Evolutionary conservation across 2,797 vertebrate genomes (phyloP).

Genomic region (Huso huso): DNA sequence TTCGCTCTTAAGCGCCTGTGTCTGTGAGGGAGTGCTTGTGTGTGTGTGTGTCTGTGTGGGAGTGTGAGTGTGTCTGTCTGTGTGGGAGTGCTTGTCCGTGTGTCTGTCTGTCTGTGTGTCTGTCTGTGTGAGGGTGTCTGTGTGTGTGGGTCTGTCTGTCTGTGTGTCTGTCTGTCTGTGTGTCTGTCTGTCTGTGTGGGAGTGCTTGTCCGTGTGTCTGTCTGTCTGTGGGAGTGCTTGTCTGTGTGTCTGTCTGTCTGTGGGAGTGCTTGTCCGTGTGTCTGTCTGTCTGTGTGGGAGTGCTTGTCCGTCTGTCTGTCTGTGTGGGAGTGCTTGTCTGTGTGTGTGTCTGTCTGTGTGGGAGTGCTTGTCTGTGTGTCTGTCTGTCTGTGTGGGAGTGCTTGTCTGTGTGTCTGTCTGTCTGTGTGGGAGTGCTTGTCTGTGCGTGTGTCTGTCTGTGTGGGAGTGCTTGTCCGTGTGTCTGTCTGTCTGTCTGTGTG

Average conservation of each 20-base stretch:
- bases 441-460: not conserved
- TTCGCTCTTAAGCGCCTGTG: no score
- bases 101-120: slow-evolving; percentile 8
- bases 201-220: slow-evolving; percentile 15
- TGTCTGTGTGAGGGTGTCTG: not conserved
- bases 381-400: slow-evolving; percentile 3
- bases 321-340: slow-evolving; percentile 29
- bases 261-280: slow-evolving; percentile 31
- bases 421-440: not conserved
- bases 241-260: slow-evolving; percentile 27
- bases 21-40: no score
- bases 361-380: no score
- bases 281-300: not conserved
- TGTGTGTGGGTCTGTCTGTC: not conserved
- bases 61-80: not conserved
- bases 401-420: slow-evolving; percentile 18
- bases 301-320: slow-evolving; percentile 17
- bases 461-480: not conserved
- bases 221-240: slow-evolving; percentile 27
- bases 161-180: not conserved
- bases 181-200: not conserved
- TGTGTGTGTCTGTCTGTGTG: slow-evolving; percentile 10
- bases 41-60: no score
- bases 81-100: not conserved
- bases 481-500: not conserved